Conservation (phyloP, 2,888 invertebrate genomes). For the Acrobasis suavella region DNA sequence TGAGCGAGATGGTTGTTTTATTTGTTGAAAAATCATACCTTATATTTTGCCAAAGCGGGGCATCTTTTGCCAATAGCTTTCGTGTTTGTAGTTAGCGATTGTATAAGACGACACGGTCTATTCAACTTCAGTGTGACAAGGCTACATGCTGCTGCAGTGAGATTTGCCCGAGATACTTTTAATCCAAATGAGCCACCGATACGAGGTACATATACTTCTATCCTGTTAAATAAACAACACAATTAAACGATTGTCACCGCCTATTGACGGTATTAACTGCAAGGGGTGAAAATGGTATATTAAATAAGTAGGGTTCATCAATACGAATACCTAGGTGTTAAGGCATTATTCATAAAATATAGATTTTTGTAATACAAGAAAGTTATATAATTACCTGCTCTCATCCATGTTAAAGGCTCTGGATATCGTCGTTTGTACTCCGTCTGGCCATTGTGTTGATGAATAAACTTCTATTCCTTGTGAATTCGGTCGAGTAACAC, state of each 20-base stretch:
- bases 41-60: conserved; percentile 66
- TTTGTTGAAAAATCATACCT: conserved; percentile 40
- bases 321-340: too few relatives aligned
- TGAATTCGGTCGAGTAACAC: conserved; percentile 85
- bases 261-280: too few relatives aligned
- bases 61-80: conserved; percentile 75
- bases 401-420: conserved; percentile 75
- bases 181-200: conserved; percentile 81
- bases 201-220: conserved; percentile 78
- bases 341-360: too few relatives aligned
- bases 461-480: conserved; percentile 86
- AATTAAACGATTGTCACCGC: too few relatives aligned
- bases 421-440: conserved; percentile 78
- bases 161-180: conserved; percentile 83
- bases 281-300: too few relatives aligned
- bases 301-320: too few relatives aligned
- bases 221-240: conserved; percentile 58
- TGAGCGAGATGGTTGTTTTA: too few relatives aligned
- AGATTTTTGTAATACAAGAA: too few relatives aligned
- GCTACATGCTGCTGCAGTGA: conserved; percentile 82
- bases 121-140: conserved; percentile 82
- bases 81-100: conserved; percentile 83
- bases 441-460: conserved; percentile 84
- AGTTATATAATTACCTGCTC: conserved; percentile 31
- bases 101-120: conserved; percentile 82